These are phyloP conservation scores for Leucophora obtusa DNA, from an alignment of 2,888 invertebrate genomes.

Conservation along the genomic window DNA sequence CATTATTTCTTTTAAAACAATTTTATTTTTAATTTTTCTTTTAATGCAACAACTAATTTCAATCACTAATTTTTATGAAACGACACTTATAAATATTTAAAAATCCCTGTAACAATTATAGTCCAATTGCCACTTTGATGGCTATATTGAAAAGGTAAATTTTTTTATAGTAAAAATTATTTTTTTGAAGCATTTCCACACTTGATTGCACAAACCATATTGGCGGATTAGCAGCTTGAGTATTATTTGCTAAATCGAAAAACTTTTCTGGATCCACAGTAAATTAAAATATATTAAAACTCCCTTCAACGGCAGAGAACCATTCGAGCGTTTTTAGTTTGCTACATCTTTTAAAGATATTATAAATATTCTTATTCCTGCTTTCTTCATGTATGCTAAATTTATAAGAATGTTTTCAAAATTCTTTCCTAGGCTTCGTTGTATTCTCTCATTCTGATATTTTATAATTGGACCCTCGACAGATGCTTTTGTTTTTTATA, in stretches of 20 bases:
- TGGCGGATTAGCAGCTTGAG: constrained; percentile 55
- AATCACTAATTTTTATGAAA: constrained; percentile 33
- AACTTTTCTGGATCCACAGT: background rate
- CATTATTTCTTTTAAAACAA: constrained; percentile 43
- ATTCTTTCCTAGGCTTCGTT: too few relatives aligned
- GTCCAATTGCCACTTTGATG: constrained; percentile 97
- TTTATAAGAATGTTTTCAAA: too few relatives aligned
- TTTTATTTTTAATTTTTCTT: constrained; percentile 41
- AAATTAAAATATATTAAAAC: too few relatives aligned
- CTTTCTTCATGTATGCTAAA: too few relatives aligned
- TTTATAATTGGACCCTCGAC: too few relatives aligned
- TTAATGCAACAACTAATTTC: constrained; percentile 30
- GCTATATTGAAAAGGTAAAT: constrained; percentile 96
- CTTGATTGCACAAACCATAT: constrained; percentile 21
- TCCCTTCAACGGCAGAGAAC: too few relatives aligned
- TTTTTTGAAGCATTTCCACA: constrained; percentile 13
- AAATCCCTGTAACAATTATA: constrained; percentile 72
- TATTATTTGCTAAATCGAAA: background rate
- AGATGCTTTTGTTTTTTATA: too few relatives aligned
- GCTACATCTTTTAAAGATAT: too few relatives aligned
- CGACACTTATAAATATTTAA: constrained; percentile 47
- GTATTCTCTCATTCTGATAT: too few relatives aligned
- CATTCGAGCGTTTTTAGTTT: too few relatives aligned
- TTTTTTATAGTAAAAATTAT: constrained; percentile 68
- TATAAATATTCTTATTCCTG: too few relatives aligned